phyloP scores from a whole-genome alignment of 1,140 invertebrate genomes.

The Drosophila aff. region DNA sequence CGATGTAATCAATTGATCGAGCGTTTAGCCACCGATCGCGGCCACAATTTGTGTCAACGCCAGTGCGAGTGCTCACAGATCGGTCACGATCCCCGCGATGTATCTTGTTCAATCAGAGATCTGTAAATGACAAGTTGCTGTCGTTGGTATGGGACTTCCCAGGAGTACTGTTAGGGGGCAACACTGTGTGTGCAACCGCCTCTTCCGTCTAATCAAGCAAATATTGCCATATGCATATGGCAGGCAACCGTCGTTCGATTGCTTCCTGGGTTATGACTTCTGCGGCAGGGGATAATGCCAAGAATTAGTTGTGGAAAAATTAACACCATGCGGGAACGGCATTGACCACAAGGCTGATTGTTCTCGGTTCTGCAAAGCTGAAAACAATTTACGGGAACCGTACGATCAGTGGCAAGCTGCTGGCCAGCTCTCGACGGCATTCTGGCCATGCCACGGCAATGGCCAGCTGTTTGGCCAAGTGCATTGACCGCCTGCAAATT shows the following conservation, averaged over 20 bases:
- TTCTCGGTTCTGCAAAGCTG: conserved; percentile 35
- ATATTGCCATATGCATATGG: conserved; percentile 48
- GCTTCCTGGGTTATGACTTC: conserved; percentile 81
- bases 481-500: conserved; percentile 73
- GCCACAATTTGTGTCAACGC: conserved; percentile 42
- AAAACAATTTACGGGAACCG: conserved; percentile 80
- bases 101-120: conserved; percentile 25
- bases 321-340: conserved; percentile 73
- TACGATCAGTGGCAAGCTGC: conserved; percentile 39
- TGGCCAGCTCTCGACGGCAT: conserved; percentile 9
- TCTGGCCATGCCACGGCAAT: conserved; percentile 28
- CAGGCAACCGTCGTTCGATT: conserved; percentile 13
- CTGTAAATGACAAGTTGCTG: conserved; percentile 27
- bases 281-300: conserved; percentile 69
- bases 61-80: conserved; percentile 1
- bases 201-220: conserved; percentile 52
- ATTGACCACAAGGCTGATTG: conserved; percentile 67
- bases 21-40: conserved; percentile 11
- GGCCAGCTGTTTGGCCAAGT: conserved; percentile 63
- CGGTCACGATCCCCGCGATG: conserved; percentile 7
- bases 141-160: conserved; percentile 15
- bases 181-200: conserved; percentile 26
- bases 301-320: conserved; percentile 82
- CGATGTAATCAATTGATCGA: conserved; percentile 24
- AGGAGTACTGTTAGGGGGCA: conserved; percentile 31